phyloP scores from a whole-genome alignment of 2,888 invertebrate genomes.

The Cataglyphis cursor region DNA sequence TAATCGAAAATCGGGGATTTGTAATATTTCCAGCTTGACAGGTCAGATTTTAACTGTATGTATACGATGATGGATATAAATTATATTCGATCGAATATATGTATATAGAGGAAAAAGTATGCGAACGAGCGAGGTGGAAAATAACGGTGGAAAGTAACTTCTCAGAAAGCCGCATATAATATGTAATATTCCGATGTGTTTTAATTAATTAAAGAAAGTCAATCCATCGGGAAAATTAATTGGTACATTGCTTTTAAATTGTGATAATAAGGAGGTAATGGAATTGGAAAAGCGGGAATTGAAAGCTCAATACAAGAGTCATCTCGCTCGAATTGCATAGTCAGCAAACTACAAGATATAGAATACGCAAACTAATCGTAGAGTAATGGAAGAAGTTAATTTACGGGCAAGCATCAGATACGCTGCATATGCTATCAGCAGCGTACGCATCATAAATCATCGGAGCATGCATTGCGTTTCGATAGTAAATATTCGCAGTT shows the following conservation, averaged over 20 bases:
- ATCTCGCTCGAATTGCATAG: background rate
- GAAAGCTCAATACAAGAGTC: background rate
- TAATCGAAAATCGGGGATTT: slow-evolving; percentile 41
- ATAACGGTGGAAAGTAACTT: background rate
- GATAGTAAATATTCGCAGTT: slow-evolving; percentile 12
- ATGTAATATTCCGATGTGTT: background rate
- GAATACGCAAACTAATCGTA: background rate
- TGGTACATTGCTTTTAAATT: background rate
- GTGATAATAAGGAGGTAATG: background rate
- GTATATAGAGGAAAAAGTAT: background rate
- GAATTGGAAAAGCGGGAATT: background rate
- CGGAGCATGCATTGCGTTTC: slow-evolving; percentile 9
- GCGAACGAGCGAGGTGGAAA: background rate
- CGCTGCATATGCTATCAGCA: slow-evolving; percentile 11
- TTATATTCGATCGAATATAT: background rate
- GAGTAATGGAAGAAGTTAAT: slow-evolving; percentile 45
- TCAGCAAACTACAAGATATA: background rate
- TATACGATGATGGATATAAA: background rate
- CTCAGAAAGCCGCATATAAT: slow-evolving; percentile 6
- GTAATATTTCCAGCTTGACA: slow-evolving; percentile 6
- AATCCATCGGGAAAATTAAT: slow-evolving; percentile 12
- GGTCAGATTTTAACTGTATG: background rate
- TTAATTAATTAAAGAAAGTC: slow-evolving; percentile 21
- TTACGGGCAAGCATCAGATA: slow-evolving; percentile 19
- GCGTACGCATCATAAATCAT: slow-evolving; percentile 29